Evolutionary conservation across 2,113 vertebrate species (phyloP), one percentile per base, ranked within the genome.

Genomic region (Osmerus mordax): DNA sequence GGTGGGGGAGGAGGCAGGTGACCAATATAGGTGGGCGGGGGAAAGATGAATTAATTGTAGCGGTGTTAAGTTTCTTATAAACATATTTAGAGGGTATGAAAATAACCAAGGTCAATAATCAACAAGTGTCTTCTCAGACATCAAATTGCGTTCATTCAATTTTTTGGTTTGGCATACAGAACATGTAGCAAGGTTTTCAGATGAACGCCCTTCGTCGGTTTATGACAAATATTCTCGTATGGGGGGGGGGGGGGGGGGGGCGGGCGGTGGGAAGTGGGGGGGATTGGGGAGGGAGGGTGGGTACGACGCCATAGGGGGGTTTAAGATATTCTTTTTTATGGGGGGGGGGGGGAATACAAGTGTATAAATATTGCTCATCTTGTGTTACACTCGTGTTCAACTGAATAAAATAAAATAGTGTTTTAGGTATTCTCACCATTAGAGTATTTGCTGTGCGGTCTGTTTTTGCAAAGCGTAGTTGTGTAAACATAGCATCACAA

Each of bases 371-470:
- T 92, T 90, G 85, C 87, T 94, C 89, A 90, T 93, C 84, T 66
- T 87, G 88, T 94, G 91, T 93, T 89, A 90, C 92, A 90, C 90
- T 93, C 84, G 75, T 84, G 83, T 87, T 88, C 71, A 78, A 84
- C 76, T 82, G 66, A 91, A 88, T 84, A 91, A 3, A 79, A 76
- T 88, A 88, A 4, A 79, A 76, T 88, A 88, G 89, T 90, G 87
- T 91, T 75, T 62, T 94, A 93, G 91, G 73, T 93, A 89, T 93
- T 90, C 91, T 93, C 91, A 93, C 90, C 77, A 79, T 87, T 91
- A 90, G 85, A 85, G 55, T 78, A 90, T 85, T 85, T 95, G 92
- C 94, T 92, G 93, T 95, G 94, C 83, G 92, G 89, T 94, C 84
- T 93, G 91, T 91, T 88, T 90, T 88, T 78, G 79, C 83, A 67